Percentiles rank a stretch among this genome's conserved stretches.
These are phyloP conservation scores for Epinotia brunnichana DNA, from an alignment of 2,888 invertebrate species.

Conservation along the genomic window DNA sequence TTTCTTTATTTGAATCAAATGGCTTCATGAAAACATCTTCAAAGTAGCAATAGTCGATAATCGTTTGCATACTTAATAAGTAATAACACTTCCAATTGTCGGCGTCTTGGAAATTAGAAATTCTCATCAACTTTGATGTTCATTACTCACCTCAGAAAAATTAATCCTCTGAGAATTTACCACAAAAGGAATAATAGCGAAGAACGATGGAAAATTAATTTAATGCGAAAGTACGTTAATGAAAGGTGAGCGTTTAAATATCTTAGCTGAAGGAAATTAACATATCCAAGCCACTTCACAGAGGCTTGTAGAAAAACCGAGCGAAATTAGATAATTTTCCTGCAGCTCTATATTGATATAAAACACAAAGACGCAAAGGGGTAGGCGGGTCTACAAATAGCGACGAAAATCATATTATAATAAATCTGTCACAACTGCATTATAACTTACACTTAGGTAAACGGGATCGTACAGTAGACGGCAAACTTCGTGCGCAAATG, in stretches of 20 bases:
- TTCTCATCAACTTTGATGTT: slow-evolving; percentile 43
- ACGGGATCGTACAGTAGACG: too few species aligned
- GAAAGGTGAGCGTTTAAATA: slow-evolving; percentile 30
- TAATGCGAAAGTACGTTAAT: slow-evolving; percentile 26
- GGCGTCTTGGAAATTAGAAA: slow-evolving; percentile 34
- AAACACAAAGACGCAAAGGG: too few species aligned
- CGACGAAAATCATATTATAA: too few species aligned
- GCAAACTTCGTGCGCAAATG: too few species aligned
- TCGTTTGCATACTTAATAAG: slow-evolving; percentile 39
- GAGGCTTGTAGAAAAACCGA: slow-evolving; percentile 22
- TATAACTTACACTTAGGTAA: too few species aligned
- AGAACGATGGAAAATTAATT: slow-evolving; percentile 37
- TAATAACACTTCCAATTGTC: slow-evolving; percentile 30
- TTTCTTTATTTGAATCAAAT: background rate
- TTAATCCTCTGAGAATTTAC: slow-evolving; percentile 34
- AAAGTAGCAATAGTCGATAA: slow-evolving; percentile 35
- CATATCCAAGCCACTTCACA: background rate
- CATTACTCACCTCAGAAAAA: slow-evolving; percentile 41
- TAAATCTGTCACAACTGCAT: too few species aligned
- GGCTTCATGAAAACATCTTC: background rate
- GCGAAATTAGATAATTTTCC: slow-evolving; percentile 1
- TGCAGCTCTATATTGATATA: background rate
- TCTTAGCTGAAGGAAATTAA: slow-evolving; percentile 33
- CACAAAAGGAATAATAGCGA: slow-evolving; percentile 40
- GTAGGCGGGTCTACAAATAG: too few species aligned